phyloP scores from a whole-genome alignment of 2,888 invertebrate species.

The Spialia ferax region DNA sequence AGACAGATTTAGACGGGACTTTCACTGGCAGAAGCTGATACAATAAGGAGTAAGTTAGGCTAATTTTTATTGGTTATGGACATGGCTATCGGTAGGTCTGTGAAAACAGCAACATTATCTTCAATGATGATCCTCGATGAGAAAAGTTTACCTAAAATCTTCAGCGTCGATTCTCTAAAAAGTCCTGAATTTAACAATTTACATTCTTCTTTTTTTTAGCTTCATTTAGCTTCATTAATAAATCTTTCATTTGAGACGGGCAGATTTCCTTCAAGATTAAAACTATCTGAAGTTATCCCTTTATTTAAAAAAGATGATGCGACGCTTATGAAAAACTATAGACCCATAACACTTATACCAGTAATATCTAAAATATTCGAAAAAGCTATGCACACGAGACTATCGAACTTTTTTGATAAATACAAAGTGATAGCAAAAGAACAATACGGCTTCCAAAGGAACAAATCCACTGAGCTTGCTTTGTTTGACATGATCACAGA shows the following conservation, averaged over 20 bases:
- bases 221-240: too few relatives aligned
- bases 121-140: too few relatives aligned
- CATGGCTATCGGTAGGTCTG: too few relatives aligned
- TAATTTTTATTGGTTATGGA: too few relatives aligned
- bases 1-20: too few relatives aligned
- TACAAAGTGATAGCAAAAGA: background rate
- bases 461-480: constrained; percentile 5
- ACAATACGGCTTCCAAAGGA: constrained; percentile 13
- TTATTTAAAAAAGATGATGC: constrained; percentile 1
- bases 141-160: too few relatives aligned
- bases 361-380: constrained; percentile 16
- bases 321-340: background rate
- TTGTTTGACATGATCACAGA: constrained; percentile 1
- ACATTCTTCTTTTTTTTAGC: too few relatives aligned
- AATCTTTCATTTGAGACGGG: constrained; percentile 21
- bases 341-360: constrained; percentile 6
- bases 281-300: background rate
- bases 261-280: constrained; percentile 2
- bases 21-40: too few relatives aligned
- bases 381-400: background rate
- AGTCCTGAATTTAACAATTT: too few relatives aligned
- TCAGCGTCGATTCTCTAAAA: too few relatives aligned
- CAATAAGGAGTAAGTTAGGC: too few relatives aligned
- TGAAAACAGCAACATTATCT: too few relatives aligned
- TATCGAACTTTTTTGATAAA: background rate